Evolutionary conservation across 2,797 vertebrate species (phyloP).

Genomic region (Sebastes trivittatus): DNA sequence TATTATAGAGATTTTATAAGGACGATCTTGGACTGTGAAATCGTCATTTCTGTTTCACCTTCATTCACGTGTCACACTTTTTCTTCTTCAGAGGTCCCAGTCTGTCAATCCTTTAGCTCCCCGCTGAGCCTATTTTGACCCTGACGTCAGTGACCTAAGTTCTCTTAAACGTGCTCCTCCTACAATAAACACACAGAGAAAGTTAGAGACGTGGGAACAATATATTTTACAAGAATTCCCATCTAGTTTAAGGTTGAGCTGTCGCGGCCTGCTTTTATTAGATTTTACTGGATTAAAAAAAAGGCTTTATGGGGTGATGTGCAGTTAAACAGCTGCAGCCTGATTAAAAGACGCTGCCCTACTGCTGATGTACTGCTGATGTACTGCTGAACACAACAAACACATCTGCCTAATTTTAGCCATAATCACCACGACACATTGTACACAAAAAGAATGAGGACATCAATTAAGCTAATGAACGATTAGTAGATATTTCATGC

Average conservation of each 20-base stretch:
- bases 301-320: background rate
- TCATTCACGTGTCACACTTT: slow-evolving; percentile 19
- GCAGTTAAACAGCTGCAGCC: background rate
- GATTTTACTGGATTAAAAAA: background rate
- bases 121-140: slow-evolving; percentile 65
- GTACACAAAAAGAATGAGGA: background rate
- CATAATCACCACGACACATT: background rate
- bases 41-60: background rate
- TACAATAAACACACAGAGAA: background rate
- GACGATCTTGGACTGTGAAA: background rate
- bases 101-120: slow-evolving; percentile 45
- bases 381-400: background rate
- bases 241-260: background rate
- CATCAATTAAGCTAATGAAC: background rate
- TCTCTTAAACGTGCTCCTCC: slow-evolving; percentile 19
- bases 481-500: background rate
- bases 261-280: background rate
- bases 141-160: slow-evolving; percentile 41
- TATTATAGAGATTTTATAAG: background rate
- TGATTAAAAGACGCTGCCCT: background rate
- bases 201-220: background rate
- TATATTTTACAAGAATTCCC: background rate
- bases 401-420: background rate
- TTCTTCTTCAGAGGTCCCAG: background rate
- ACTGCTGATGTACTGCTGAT: background rate